Conservation (phyloP, 2,113 vertebrate genomes). For the Petromus typicus region DNA sequence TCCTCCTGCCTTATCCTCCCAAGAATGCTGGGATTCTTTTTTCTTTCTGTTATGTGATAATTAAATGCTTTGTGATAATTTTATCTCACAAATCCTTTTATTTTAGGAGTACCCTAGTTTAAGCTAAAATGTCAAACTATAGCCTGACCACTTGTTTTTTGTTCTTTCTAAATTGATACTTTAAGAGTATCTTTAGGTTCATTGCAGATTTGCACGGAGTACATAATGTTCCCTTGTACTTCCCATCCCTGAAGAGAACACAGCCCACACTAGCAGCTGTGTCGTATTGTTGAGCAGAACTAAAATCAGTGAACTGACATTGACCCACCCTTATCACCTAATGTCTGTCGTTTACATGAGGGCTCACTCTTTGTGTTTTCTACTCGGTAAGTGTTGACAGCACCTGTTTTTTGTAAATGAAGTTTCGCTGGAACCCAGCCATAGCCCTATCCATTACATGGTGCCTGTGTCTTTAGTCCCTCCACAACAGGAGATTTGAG, state of each 20-base stretch:
- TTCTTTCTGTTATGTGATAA: conserved; percentile 3
- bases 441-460: not conserved
- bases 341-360: conserved; percentile 27
- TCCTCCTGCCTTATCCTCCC: not conserved
- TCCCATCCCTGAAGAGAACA: not conserved
- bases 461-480: not conserved
- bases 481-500: not conserved
- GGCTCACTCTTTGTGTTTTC: conserved; percentile 25
- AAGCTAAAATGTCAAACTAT: not conserved
- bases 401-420: conserved; percentile 54
- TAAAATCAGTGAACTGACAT: not conserved
- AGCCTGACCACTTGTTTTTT: not conserved
- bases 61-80: conserved; percentile 47
- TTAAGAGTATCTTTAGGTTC: conserved; percentile 44
- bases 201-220: not conserved
- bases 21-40: not conserved
- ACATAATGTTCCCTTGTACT: not conserved
- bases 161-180: conserved; percentile 22
- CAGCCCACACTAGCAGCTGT: not conserved
- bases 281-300: not conserved
- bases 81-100: conserved; percentile 40
- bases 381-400: not conserved
- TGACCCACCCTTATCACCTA: not conserved
- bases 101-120: conserved; percentile 34
- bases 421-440: conserved; percentile 44